Percentiles rank a stretch among this genome's conserved stretches.
phyloP scores from a whole-genome alignment of 64 coral and sea anemone species.

The Montipora efflorescens region DNA sequence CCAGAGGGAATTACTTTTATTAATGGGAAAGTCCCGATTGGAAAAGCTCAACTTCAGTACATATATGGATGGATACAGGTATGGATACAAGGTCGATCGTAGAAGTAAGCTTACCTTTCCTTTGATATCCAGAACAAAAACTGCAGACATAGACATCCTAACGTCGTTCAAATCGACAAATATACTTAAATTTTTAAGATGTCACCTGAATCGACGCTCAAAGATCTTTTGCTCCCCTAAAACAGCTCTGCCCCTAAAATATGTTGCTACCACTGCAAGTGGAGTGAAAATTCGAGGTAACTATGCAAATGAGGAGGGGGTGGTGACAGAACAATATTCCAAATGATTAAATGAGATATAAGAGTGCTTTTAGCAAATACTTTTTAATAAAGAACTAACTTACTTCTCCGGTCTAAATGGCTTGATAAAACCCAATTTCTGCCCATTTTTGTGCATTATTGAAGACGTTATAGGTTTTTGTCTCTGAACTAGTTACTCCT shows the following conservation, averaged over 20 bases:
- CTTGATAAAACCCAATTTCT: too few species aligned
- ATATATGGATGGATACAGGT: rapidly evolving
- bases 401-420: too few species aligned
- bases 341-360: too few species aligned
- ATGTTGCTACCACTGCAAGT: background rate
- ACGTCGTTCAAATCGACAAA: background rate
- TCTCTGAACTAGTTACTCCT: background rate
- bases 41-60: background rate
- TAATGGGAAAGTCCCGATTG: background rate
- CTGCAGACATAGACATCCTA: constrained; percentile 95
- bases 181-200: background rate
- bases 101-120: constrained; percentile 76
- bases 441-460: too few species aligned
- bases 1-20: too few species aligned
- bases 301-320: background rate
- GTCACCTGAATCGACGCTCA: background rate
- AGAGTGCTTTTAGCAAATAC: background rate
- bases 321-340: background rate
- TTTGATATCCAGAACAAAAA: constrained; percentile 94
- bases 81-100: background rate
- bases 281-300: background rate
- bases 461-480: background rate
- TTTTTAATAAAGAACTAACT: too few species aligned
- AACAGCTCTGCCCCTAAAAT: background rate
- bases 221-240: background rate